Base-by-base conservation (phyloP, 1,140 invertebrate species). In the Hylaeus volcanicus region DNA sequence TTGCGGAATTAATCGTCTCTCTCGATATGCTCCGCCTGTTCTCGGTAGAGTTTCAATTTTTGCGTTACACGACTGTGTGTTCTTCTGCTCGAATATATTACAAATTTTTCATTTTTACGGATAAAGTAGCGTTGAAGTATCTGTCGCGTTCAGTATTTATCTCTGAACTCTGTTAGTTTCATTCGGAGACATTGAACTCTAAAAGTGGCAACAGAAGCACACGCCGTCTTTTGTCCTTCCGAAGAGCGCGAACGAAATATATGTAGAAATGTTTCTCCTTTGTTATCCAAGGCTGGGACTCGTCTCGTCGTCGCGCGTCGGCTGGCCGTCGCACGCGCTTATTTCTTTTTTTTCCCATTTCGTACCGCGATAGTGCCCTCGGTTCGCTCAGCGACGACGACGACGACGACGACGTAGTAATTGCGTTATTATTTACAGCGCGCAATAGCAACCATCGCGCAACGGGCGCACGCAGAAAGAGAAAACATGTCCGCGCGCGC, bases 351-450 rank as follows among this genome's bases (percentile, higher is more conserved):
- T 55, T 61, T 51, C 43, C 45, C 66, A 43, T 86, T 83, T 60
- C 75, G 53, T 66, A 51, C 41, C 69, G 26, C 71, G 81, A 70
- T 72, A 71, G 11, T 55, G 63, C 55, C 68, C 63, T 60, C n/a
- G 53, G 69, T 68, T 73, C 66, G 48, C 48, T 51, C 51, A 9
- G 9, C 26, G 15, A 39, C 9, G 63, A 37, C 51, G 68, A 45
- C 72, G 48, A 76, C 77, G 68, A 51, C 48, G 48, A 51, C 51
- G 51, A 51, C 26, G 15, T n/a, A n/a, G 26, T 81, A 80, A 74
- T 79, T 72, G 63, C 85, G 66, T 83, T 86, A 86, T 83, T 86
- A 87, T 85, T 87, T 87, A 74, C 75, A 74, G 56, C 74, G 45
- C 63, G 79, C 79, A 84, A 82, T 87, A 76, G 53, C 72, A 26